Percentiles rank a stretch among this genome's conserved stretches.
phyloP scores from a whole-genome alignment of 2,113 vertebrate species.

The Cebus imitator region DNA sequence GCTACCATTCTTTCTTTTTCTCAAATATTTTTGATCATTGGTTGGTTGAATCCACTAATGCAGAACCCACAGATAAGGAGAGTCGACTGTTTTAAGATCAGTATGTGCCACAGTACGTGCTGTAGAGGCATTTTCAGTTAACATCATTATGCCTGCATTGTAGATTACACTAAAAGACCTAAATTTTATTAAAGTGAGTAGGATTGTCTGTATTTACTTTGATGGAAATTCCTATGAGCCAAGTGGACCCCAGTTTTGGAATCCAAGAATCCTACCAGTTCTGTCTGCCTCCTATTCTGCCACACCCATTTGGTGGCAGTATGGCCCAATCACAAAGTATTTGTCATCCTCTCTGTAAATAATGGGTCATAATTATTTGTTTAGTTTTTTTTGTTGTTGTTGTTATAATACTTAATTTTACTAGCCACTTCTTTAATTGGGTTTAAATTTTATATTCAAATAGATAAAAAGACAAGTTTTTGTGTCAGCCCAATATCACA shows the following conservation, averaged over 20 bases:
- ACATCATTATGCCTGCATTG: not conserved
- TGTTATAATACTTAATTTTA: too few relatives aligned
- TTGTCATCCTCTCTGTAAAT: not conserved
- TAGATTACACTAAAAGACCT: not conserved
- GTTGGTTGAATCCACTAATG: not conserved
- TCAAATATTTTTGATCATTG: not conserved
- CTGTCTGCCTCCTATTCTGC: not conserved
- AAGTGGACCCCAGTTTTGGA: not conserved
- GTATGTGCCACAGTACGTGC: not conserved
- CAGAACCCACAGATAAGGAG: not conserved
- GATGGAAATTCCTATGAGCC: not conserved
- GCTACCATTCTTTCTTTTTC: not conserved
- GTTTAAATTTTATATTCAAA: slow-evolving; percentile 7
- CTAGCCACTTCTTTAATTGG: not conserved
- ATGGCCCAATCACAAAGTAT: not conserved
- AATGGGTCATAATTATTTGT: slow-evolving; percentile 25
- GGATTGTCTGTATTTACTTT: not conserved
- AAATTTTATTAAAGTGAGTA: not conserved
- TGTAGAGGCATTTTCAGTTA: not conserved
- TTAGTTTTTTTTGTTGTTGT: not conserved
- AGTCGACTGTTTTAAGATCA: not conserved
- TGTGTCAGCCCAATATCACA: not conserved
- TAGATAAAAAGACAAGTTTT: not conserved
- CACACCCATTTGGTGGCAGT: not conserved
- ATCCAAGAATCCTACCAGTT: not conserved